phyloP scores from a whole-genome alignment of 2,113 vertebrate species.

The Platichthys flesus region DNA sequence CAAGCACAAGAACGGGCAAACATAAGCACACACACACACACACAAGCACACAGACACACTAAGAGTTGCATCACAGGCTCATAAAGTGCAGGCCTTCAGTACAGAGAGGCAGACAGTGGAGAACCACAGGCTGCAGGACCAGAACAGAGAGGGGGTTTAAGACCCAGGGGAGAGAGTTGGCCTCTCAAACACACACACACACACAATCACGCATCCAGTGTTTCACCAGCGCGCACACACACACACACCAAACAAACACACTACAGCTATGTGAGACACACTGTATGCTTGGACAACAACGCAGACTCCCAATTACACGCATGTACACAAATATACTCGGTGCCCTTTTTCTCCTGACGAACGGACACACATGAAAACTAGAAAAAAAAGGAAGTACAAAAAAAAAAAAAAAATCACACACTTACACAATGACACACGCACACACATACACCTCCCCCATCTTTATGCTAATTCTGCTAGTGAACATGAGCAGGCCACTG shows the following conservation, averaged over 20 bases:
- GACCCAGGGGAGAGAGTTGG: slow-evolving; percentile 72
- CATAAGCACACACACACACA: slow-evolving; percentile 26
- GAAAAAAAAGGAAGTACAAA: background rate
- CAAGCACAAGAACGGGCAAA: slow-evolving; percentile 5
- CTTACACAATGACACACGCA: slow-evolving; percentile 42
- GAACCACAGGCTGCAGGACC: slow-evolving; percentile 69
- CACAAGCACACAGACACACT: slow-evolving; percentile 53
- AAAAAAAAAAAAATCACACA: slow-evolving; percentile 23
- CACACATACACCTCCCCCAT: slow-evolving; percentile 63
- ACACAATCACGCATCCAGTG: slow-evolving; percentile 32
- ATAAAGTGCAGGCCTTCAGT: slow-evolving; percentile 67
- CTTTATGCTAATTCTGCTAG: slow-evolving; percentile 84
- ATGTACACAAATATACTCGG: slow-evolving; percentile 48
- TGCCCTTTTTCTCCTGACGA: slow-evolving; percentile 51
- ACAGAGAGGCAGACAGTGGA: slow-evolving; percentile 68
- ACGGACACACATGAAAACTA: slow-evolving; percentile 47
- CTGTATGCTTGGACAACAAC: slow-evolving; percentile 53
- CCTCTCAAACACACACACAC: slow-evolving; percentile 44
- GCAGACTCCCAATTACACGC: slow-evolving; percentile 55
- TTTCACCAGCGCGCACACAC: slow-evolving; percentile 26
- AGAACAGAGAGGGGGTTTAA: slow-evolving; percentile 71
- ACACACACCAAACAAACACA: slow-evolving; percentile 47
- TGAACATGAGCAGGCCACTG: slow-evolving; percentile 82
- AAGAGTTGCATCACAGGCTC: slow-evolving; percentile 75
- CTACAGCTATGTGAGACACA: slow-evolving; percentile 53